Conservation (phyloP, 2,888 invertebrate genomes). For the Colostygia pectinataria region DNA sequence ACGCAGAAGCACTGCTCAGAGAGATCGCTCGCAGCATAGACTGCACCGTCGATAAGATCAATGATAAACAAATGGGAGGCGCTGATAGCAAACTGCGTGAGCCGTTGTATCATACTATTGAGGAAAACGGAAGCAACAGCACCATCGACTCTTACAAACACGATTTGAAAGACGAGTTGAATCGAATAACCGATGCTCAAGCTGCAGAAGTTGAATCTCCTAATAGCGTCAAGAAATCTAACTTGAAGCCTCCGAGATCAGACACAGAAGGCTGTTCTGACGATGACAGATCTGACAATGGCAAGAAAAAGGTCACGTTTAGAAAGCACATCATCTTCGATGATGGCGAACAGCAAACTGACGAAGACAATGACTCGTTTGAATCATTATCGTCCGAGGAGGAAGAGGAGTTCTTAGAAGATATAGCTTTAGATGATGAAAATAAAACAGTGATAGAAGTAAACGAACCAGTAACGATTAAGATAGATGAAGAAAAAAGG, state of each 20-base stretch:
- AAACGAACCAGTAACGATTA: constrained; percentile 51
- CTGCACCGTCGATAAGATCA: constrained; percentile 66
- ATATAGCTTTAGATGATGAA: constrained; percentile 46
- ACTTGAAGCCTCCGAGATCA: constrained; percentile 68
- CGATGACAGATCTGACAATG: constrained; percentile 71
- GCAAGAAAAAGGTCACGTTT: constrained; percentile 75
- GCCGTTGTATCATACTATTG: constrained; percentile 57
- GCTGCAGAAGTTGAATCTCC: constrained; percentile 56
- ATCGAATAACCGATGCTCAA: constrained; percentile 51
- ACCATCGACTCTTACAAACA: constrained; percentile 58
- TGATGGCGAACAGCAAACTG: constrained; percentile 77
- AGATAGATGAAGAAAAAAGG: constrained; percentile 54
- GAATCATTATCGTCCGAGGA: constrained; percentile 71
- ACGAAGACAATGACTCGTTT: constrained; percentile 69
- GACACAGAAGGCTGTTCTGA: constrained; percentile 74
- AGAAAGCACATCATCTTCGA: constrained; percentile 78
- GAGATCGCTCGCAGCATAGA: constrained; percentile 75
- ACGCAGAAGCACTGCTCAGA: constrained; percentile 69
- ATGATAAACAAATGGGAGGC: constrained; percentile 65
- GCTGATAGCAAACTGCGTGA: constrained; percentile 57
- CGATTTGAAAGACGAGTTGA: constrained; percentile 63
- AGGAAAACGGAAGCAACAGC: constrained; percentile 32
- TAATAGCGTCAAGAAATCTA: constrained; percentile 63
- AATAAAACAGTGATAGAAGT: constrained; percentile 65
- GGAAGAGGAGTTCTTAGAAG: constrained; percentile 67